Evolutionary conservation across 2,113 vertebrate species (phyloP).

Genomic region (Megaleporinus macrocephalus): DNA sequence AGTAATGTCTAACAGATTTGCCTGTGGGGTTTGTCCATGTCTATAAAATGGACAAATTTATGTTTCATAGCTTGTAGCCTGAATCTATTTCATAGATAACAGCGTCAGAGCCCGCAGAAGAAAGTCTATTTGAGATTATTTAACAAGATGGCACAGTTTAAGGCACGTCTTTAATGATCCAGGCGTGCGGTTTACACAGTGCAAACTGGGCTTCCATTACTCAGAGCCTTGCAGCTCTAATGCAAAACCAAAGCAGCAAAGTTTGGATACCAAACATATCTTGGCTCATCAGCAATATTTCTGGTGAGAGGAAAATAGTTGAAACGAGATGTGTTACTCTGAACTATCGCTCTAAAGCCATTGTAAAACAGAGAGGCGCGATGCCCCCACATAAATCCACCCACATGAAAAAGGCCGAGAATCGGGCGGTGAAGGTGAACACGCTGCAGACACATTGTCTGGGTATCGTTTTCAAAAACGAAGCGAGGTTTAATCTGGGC

Average conservation of each 20-base stretch:
- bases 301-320: not conserved
- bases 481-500: constrained; percentile 7
- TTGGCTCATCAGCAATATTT: not conserved
- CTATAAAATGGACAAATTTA: no score
- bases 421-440: not conserved
- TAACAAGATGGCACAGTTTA: no score
- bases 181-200: no score
- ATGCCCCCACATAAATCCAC: not conserved
- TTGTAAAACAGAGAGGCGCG: not conserved
- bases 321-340: not conserved
- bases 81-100: not conserved
- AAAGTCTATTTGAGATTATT: no score
- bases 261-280: not conserved
- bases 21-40: no score
- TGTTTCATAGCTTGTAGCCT: no score
- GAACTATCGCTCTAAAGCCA: not conserved
- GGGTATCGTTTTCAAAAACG: constrained; percentile 6
- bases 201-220: no score
- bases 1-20: no score
- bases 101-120: no score
- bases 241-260: not conserved
- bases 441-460: not conserved
- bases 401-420: not conserved
- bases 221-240: no score
- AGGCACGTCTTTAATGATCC: no score